phyloP scores from a whole-genome alignment of 2,888 invertebrate genomes.

The Leptarthrus brevirostris region DNA sequence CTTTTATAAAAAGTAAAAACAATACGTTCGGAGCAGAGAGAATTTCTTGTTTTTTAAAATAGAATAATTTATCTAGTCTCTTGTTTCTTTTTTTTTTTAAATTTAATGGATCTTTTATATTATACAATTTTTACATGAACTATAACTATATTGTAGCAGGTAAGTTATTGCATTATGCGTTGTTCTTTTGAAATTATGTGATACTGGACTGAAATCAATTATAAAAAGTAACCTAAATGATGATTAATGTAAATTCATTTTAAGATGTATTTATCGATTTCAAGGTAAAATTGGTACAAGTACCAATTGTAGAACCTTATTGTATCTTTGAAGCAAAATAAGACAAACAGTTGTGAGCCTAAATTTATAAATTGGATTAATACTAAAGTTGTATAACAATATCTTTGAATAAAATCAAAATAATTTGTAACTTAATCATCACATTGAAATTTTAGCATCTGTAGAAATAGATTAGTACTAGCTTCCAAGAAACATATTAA shows the following conservation, averaged over 20 bases:
- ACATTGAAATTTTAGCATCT: conserved; percentile 13
- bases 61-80: conserved; percentile 36
- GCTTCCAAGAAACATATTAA: neutral
- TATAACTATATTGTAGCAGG: conserved; percentile 24
- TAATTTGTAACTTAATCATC: conserved; percentile 39
- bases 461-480: conserved; percentile 22
- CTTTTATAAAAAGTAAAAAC: neutral
- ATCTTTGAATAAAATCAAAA: conserved; percentile 22
- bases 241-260: neutral
- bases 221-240: neutral
- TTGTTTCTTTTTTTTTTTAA: neutral
- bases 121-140: conserved; percentile 29
- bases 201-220: conserved; percentile 35
- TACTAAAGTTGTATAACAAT: conserved; percentile 4
- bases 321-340: conserved; percentile 16
- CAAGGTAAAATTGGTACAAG: conserved; percentile 2
- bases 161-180: conserved; percentile 37
- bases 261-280: neutral
- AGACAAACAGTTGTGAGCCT: conserved; percentile 29
- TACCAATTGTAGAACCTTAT: neutral
- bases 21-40: neutral
- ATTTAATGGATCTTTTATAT: neutral
- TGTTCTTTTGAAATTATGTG: conserved; percentile 40
- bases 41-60: conserved; percentile 28
- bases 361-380: conserved; percentile 28